phyloP scores from a whole-genome alignment of 2,797 vertebrate genomes.

The Pseudochromis fuscus region DNA sequence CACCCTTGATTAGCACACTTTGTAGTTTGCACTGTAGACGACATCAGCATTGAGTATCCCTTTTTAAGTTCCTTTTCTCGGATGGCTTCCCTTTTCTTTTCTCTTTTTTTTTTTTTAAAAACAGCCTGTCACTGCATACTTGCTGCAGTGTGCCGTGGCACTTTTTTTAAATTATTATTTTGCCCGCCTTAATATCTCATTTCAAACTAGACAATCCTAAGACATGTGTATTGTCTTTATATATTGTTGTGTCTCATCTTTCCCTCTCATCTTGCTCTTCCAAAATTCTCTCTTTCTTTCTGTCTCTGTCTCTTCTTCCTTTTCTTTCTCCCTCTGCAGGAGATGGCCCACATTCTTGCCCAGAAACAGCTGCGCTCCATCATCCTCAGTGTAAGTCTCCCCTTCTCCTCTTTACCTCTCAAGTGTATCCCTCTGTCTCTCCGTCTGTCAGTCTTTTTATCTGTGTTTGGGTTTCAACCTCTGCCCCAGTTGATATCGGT shows the following conservation, averaged over 20 bases:
- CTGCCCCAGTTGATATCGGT: constrained; percentile 43
- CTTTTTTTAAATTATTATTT: constrained; percentile 34
- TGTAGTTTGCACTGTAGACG: constrained; percentile 76
- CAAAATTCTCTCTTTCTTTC: constrained; percentile 32
- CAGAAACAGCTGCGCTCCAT: constrained; percentile 97
- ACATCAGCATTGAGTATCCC: constrained; percentile 57
- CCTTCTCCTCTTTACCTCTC: constrained; percentile 21
- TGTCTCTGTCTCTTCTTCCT: constrained; percentile 14
- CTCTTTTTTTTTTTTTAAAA: constrained; percentile 2
- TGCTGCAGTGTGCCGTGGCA: constrained; percentile 41
- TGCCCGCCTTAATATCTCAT: constrained; percentile 50
- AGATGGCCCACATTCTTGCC: constrained; percentile 98
- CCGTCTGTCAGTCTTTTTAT: constrained; percentile 23
- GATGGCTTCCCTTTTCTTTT: constrained; percentile 55
- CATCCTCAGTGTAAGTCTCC: constrained; percentile 93
- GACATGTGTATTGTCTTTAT: not conserved
- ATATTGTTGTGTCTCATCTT: constrained; percentile 29
- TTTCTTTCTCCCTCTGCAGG: constrained; percentile 80
- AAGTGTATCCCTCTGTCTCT: not conserved
- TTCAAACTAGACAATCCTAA: constrained; percentile 21
- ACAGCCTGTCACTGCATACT: constrained; percentile 35
- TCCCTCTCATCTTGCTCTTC: constrained; percentile 9
- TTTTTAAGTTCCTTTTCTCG: constrained; percentile 67
- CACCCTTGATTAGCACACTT: constrained; percentile 77
- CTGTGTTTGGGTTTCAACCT: constrained; percentile 22